Base-by-base conservation (phyloP, 2,113 vertebrate genomes). In the Chauna torquata region DNA sequence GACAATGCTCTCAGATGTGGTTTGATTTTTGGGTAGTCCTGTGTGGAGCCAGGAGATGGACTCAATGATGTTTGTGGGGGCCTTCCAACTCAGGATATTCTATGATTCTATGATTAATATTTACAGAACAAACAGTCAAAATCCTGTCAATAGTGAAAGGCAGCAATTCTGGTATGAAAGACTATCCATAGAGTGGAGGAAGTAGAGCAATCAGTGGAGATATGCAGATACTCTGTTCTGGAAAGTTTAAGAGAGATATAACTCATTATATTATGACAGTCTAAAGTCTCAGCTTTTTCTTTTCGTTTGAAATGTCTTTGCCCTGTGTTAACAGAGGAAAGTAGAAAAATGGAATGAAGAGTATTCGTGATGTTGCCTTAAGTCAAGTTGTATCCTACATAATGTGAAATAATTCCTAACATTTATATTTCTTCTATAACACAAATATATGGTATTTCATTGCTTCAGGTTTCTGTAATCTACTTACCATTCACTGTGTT, bases 381-480 rank as follows among this genome's bases (percentile, higher is more conserved):
- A 65, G 23, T 61, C 18, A 64, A 80, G 22, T 44, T 59, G 11
- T n/a, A 27, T 79, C 16, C 27, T 36, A 8, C 12, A 72, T 8
- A 79, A 79, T 27, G 4, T 17, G 59, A 49, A 65, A 45, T 59
- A 88, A 40, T 8, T 55, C 28, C 22, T 61, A 62, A 25, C 2
- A 0, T 1, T 0, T 36, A 8, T 70, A 7, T 82, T 91, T 64
- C 22, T 64, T 68, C 3, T n/a, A n/a, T n/a, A 82, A 50, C 1
- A 68, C 3, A 58, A 62, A 20, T 40, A 25, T 8, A 58, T 36
- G 45, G 22, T n/a, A 32, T 20, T 52, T 68, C 16, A 32, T 12
- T 70, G 1, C 44, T 85, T 81, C 28, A 32, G 1, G 3, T 82
- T 38, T 88, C 84, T 36, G 23, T 45, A 50, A 75, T 65, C 20